Percentiles rank a stretch among this genome's conserved stretches.
phyloP scores from a whole-genome alignment of 2,888 invertebrate species.

The Cephus spinipes region DNA sequence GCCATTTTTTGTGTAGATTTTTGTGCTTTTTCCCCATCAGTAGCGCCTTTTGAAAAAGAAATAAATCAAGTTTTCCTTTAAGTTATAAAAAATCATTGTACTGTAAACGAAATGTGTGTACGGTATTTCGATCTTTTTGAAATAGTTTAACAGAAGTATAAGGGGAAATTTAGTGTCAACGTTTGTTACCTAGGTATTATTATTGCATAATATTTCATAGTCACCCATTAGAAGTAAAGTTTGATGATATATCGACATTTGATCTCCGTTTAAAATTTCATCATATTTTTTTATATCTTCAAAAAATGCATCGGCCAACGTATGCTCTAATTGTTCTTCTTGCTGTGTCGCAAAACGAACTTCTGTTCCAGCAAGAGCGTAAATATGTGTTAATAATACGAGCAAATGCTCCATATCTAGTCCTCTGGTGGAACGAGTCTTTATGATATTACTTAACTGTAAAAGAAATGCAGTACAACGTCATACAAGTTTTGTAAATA shows the following conservation, averaged over 20 bases:
- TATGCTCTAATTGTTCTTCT: conserved; percentile 67
- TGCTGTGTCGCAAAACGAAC: conserved; percentile 70
- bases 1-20: conserved; percentile 60
- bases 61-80: background rate
- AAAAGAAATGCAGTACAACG: conserved; percentile 35
- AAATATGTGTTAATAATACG: conserved; percentile 72
- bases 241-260: conserved; percentile 54
- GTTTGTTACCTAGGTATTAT: no score
- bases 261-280: conserved; percentile 37
- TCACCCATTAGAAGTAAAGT: conserved; percentile 54
- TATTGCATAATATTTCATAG: background rate
- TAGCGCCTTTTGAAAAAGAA: conserved; percentile 37
- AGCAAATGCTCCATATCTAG: conserved; percentile 72
- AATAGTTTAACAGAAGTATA: no score
- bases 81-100: background rate
- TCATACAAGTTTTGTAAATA: no score
- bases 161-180: no score
- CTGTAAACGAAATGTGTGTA: no score
- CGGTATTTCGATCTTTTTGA: no score
- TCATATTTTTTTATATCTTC: conserved; percentile 69
- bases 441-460: conserved; percentile 72
- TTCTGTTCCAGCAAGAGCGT: conserved; percentile 73
- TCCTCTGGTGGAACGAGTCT: conserved; percentile 69
- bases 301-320: conserved; percentile 71
- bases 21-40: conserved; percentile 43